Evolutionary conservation across 2,888 invertebrate genomes (phyloP).

Genomic region (Notodonta dromedarius): DNA sequence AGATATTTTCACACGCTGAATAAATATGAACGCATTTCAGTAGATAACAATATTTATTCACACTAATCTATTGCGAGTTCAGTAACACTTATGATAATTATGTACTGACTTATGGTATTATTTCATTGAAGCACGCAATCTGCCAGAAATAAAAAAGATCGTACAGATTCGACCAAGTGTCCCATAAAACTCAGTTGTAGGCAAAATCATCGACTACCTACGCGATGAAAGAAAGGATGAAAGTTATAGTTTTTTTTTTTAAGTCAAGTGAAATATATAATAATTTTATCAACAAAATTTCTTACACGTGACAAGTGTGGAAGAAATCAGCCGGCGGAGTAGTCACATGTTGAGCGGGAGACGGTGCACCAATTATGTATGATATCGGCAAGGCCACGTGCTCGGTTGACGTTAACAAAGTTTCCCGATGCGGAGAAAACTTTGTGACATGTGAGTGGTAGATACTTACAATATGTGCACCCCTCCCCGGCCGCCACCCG

Average conservation of each 20-base stretch:
- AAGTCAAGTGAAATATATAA: no score
- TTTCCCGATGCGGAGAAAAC: constrained; percentile 83
- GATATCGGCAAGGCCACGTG: constrained; percentile 80
- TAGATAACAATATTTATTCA: constrained; percentile 20
- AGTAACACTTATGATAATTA: constrained; percentile 23
- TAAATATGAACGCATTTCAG: constrained; percentile 16
- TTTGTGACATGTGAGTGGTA: constrained; percentile 84
- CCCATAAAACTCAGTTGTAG: no score
- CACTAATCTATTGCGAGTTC: constrained; percentile 32
- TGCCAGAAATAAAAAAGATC: background rate
- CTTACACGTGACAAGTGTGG: constrained; percentile 23
- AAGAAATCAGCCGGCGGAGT: constrained; percentile 33
- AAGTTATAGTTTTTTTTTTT: no score
- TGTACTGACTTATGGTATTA: background rate
- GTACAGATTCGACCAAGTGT: background rate
- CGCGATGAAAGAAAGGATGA: no score
- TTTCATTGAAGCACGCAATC: background rate
- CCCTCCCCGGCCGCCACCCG: constrained; percentile 39
- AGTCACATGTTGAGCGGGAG: constrained; percentile 59
- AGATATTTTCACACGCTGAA: background rate
- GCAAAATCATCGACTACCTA: no score
- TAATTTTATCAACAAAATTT: background rate
- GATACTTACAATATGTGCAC: constrained; percentile 80
- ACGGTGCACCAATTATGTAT: constrained; percentile 69
- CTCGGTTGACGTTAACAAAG: constrained; percentile 83